A percentile compares a stretch with the other conserved stretches of the same genome.
Evolutionary conservation across 2,888 invertebrate species (phyloP).

Genomic region (Cosmia pyralina): DNA sequence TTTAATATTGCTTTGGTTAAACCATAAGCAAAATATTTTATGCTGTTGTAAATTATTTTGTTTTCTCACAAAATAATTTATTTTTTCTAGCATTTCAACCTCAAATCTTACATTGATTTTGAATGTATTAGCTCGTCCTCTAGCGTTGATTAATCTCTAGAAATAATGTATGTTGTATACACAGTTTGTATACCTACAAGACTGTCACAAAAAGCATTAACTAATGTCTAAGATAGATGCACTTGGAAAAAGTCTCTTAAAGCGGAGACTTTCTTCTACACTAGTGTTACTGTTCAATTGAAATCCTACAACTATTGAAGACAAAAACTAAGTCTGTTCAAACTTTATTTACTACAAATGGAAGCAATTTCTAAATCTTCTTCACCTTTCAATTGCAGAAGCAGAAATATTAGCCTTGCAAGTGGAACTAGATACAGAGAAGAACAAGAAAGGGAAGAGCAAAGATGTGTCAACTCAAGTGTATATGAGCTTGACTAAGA

Average conservation of each 20-base stretch:
- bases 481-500: conserved; percentile 74
- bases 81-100: too few species aligned
- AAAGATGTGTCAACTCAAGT: conserved; percentile 86
- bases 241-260: background rate
- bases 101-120: background rate
- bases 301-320: background rate
- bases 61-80: too few species aligned
- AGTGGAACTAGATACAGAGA: conserved; percentile 79
- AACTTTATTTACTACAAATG: background rate
- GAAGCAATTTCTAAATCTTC: conserved; percentile 2
- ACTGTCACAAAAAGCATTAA: background rate
- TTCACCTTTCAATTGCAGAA: conserved; percentile 72
- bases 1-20: background rate
- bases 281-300: background rate
- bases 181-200: background rate
- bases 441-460: conserved; percentile 68
- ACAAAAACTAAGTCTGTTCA: background rate
- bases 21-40: background rate
- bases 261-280: background rate
- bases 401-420: conserved; percentile 85
- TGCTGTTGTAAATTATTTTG: background rate
- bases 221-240: background rate
- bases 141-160: background rate
- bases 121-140: background rate
- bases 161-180: background rate